Evolutionary conservation across 2,888 invertebrate genomes (phyloP), one percentile per base, ranked within the genome.

Genomic region (Macaria notata): DNA sequence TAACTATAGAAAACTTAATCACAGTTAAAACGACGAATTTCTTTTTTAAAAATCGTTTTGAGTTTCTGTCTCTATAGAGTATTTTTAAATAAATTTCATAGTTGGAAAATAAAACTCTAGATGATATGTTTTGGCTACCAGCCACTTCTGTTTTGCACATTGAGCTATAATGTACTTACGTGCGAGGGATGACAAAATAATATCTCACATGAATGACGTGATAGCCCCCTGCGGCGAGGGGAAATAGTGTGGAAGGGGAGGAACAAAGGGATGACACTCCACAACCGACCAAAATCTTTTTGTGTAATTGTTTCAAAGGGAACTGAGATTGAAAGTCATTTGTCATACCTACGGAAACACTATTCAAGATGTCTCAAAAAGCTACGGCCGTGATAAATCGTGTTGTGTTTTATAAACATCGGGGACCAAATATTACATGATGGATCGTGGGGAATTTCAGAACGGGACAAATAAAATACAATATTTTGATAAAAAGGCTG

Each of bases 91-190:
- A n/a, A n/a, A n/a, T n/a, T n/a, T n/a, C n/a, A n/a, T n/a, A n/a
- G n/a, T n/a, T n/a, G n/a, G n/a, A n/a, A n/a, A n/a, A n/a, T n/a
- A n/a, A n/a, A n/a, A n/a, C n/a, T n/a, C n/a, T n/a, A n/a, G n/a
- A n/a, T n/a, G n/a, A n/a, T n/a, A n/a, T n/a, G n/a, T n/a, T n/a
- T n/a, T n/a, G n/a, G n/a, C n/a, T n/a, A n/a, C 75, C 80, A 81
- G 83, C 83, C 82, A 86, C 85, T 78, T 81, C 76, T 72, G 77
- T 78, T 80, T 81, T 80, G 71, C 59, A 75, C 64, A 62, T 62
- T 72, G 76, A 76, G 80, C 81, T 79, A 71, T 76, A 79, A 78
- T 73, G 64, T 67, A 53, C 70, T 73, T 80, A 80, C 81, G 66
- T 61, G 64, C 56, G 65, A 69, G 63, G 73, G 76, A 79, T 83